Conservation (phyloP, 2,888 invertebrate genomes). For the Rhamnusium bicolor region DNA sequence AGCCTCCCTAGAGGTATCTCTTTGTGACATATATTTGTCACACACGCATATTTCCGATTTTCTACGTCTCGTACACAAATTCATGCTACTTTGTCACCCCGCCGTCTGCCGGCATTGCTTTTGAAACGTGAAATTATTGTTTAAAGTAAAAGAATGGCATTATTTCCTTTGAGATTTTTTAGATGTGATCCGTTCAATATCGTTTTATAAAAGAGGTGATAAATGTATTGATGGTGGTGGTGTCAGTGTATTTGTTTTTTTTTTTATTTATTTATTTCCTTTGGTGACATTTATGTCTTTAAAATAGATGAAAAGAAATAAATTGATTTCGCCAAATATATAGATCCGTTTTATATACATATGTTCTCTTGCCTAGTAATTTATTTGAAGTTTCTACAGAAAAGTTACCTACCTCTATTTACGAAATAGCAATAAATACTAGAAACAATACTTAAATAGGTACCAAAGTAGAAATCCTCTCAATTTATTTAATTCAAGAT, state of each 20-base stretch:
- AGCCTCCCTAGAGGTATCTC: conserved; percentile 40
- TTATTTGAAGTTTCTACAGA: too few relatives aligned
- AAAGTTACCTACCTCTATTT: too few relatives aligned
- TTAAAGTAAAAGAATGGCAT: conserved; percentile 16
- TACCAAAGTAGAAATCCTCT: too few relatives aligned
- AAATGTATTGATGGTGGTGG: background rate
- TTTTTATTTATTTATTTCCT: background rate
- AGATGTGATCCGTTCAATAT: background rate
- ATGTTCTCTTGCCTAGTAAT: too few relatives aligned
- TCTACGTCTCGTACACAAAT: conserved; percentile 46
- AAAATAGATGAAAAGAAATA: background rate
- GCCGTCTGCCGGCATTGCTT: conserved; percentile 14
- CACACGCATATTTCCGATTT: conserved; percentile 54
- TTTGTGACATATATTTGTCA: conserved; percentile 53
- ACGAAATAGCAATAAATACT: too few relatives aligned
- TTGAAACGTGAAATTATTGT: conserved; percentile 30
- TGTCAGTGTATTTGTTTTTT: conserved; percentile 3
- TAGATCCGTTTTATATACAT: too few relatives aligned
- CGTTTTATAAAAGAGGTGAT: background rate
- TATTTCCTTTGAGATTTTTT: background rate
- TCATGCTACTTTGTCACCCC: conserved; percentile 47
- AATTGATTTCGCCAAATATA: too few relatives aligned
- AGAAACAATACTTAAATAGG: too few relatives aligned
- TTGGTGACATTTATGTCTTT: background rate
- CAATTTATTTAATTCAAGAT: too few relatives aligned